A percentile compares a stretch with the other conserved stretches of the same genome.
phyloP scores from a whole-genome alignment of 2,113 vertebrate genomes.

The Microcebus ravelobensis region DNA sequence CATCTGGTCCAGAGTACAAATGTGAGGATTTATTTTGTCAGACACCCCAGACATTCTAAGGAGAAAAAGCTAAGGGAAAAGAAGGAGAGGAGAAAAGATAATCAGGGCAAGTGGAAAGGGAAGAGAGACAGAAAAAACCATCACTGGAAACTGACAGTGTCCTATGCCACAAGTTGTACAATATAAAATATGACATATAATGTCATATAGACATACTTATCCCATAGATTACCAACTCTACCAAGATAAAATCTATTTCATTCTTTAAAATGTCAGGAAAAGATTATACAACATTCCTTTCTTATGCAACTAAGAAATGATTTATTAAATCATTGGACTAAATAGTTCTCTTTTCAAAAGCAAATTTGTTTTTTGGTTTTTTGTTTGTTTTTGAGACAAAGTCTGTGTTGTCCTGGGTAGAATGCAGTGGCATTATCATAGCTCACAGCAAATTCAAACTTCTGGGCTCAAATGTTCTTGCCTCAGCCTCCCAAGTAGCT shows the following conservation, averaged over 20 bases:
- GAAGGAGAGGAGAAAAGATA: neutral
- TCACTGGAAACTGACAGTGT: neutral
- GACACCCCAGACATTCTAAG: neutral
- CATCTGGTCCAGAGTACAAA: conserved; percentile 9
- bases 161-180: neutral
- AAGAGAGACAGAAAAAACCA: neutral
- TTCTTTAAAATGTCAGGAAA: conserved; percentile 26
- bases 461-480: too few species aligned
- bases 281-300: neutral
- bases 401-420: too few species aligned
- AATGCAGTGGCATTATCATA: too few species aligned
- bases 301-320: neutral
- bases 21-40: conserved; percentile 10
- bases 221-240: neutral
- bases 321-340: neutral
- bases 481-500: too few species aligned
- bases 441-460: too few species aligned
- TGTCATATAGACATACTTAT: too few species aligned
- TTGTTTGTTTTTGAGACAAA: too few species aligned
- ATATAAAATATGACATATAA: neutral
- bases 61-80: neutral
- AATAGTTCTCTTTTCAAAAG: conserved; percentile 4
- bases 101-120: neutral
- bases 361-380: conserved; percentile 20
- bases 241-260: neutral